Base-by-base conservation (phyloP, 2,888 invertebrate species). In the Papilio protenor region DNA sequence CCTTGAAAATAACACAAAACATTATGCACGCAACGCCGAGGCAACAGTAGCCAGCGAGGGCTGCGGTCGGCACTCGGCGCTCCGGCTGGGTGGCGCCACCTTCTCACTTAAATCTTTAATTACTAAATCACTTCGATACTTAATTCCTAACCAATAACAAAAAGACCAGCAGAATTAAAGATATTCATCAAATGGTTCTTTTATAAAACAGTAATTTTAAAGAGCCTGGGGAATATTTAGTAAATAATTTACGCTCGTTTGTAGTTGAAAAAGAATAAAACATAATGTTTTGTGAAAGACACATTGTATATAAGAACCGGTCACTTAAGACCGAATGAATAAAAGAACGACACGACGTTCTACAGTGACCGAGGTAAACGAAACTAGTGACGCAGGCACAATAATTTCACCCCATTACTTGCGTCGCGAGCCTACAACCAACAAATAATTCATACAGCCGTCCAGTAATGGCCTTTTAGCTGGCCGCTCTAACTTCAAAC, bases 361-460 rank as follows among this genome's bases (percentile, higher is more conserved):
- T 45, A 71, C 55, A 52, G 47, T 77, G 69, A 72, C 75, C 74
- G 77, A 76, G 73, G 80, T 78, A 80, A 78, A 77, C 79, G 81
- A 80, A 80, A 76, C 78, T 78, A 82, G 84, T 88, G 88, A 87
- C 87, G 85, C 84, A 85, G 79, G 85, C 84, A 87, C 86, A 88
- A 89, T 90, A 89, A 90, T 89, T 91, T 86, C 80, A 88, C 87
- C 89, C 87, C 88, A 90, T 89, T 88, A 90, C 85, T 77, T 82
- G 83, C 86, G 86, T 90, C 89, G 90, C 92, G 89, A 91, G 91
- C 88, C 85, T 86, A 82, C 85, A 83, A 83, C 85, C 86, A 87
- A 91, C 92, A 91, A 94, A 94, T 94, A 94, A 94, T 94, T 94
- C 93, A 94, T 93, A 91, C 86, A 86, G 86, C 90, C 89, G 90